Base-by-base conservation (phyloP, 2,797 vertebrate species). In the Limnodromus scolopaceus region DNA sequence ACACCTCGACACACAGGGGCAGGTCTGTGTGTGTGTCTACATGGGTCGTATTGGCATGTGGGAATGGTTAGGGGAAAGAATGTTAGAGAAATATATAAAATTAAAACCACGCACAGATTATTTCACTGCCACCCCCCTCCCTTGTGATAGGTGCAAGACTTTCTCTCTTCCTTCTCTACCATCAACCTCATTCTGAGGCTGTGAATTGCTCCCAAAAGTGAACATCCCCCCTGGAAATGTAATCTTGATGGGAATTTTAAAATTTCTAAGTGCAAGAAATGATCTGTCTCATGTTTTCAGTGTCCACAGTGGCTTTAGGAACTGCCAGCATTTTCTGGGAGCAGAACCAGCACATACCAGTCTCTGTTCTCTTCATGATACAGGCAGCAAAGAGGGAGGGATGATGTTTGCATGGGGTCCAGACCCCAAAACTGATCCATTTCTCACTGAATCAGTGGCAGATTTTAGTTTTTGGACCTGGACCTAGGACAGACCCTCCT, bases 1-100 rank as follows among this genome's bases (percentile, higher is more conserved):
- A 15, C 0, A 0, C 5, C 4, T 38, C 64, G 36, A 2, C 16
- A 20, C 27, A 7, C 25, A 81, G 38, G 30, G 22, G 22, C 32
- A 54, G 48, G 28, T 48, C 55, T 38, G 15, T 51, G 20, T 10
- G 25, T n/a, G 5, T 8, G 39, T 20, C 46, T 20, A 2, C 18
- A 3, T 0, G 54, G 55, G 74, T 30, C 2, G 0, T 39, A 23
- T 10, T 39, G 30, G 43, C 57, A 76, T 5, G 38, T 28, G 63
- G 13, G 43, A 89, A 17, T 55, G 57, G 10, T 71, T 34, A 66
- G 8, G 68, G 25, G 54, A 78, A 84, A 49, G 63, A 57, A 32
- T 22, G 78, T 53, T 53, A 18, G 28, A 53, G 30, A 74, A 58
- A 66, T 41, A 57, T 27, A 55, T 55, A 75, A 84, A 87, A 70